Evolutionary conservation across 2,113 vertebrate genomes (phyloP), one percentile per base, ranked within the genome.

Genomic region (Sinocyclocheilus maitianheensis): DNA sequence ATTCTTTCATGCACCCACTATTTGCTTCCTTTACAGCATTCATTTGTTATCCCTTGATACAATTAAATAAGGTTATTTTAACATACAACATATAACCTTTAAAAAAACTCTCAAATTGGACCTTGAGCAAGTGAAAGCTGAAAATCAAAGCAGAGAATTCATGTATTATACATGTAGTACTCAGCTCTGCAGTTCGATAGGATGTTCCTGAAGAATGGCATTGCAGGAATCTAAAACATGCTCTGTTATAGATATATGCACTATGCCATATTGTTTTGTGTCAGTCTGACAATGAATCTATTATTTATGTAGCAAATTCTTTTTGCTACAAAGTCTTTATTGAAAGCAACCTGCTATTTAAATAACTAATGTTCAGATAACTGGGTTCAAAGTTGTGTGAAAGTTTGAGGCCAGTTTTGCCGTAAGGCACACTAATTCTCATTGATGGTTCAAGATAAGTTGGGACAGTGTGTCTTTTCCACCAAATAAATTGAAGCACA

Each of bases 331-430:
- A 55, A 30, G 37, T 81, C 40, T 81, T 65, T 65, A 11, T 30
- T 65, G 9, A 20, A 65, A 65, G 60, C n/a, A 65, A 9, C n/a
- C 37, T 62, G 77, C 53, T 62, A 20, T 79, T 40, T 62, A 79
- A 79, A 79, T 62, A 37, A 62, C 55, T 62, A 62, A 62, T 24
- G 20, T 40, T 62, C 13, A 24, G 13, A 62, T 62, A 58, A 80
- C 34, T 30, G 20, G 16, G 37, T 55, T 60, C 10, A 81, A 51
- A 81, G 77, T 67, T 30, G 48, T 5, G 18, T 40, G 34, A 40
- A 71, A 40, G 34, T 48, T 12, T 71, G 12, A 43, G 26, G 22
- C 30, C 62, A 77, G 71, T 74, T 62, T 71, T 77, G 83, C 84
- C 48, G 26, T 14, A 85, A 65, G 62, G 46, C 46, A 48, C 3